Evolutionary conservation across 2,797 vertebrate genomes (phyloP).

Genomic region (Leptatherina wallacei): DNA sequence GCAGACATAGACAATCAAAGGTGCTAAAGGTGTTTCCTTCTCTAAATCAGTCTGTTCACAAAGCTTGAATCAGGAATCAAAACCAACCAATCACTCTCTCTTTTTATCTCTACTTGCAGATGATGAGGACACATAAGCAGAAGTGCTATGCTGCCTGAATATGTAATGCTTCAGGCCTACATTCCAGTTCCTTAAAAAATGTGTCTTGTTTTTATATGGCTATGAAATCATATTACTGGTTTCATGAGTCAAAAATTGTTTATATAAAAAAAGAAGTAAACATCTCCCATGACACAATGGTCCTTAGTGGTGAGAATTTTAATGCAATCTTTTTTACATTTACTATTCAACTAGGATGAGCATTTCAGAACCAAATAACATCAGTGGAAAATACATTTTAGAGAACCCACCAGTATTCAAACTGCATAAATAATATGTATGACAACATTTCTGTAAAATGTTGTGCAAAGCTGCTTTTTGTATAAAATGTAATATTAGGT

Average conservation of each 20-base stretch:
- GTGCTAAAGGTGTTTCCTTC: conserved; percentile 95
- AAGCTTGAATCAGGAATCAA: conserved; percentile 87
- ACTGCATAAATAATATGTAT: background rate
- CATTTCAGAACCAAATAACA: background rate
- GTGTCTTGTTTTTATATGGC: background rate
- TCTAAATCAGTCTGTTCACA: conserved; percentile 73
- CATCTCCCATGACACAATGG: background rate
- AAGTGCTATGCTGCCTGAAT: conserved; percentile 1
- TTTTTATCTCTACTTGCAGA: conserved; percentile 15
- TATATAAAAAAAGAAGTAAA: conserved; percentile 2
- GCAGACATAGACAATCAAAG: conserved; percentile 92
- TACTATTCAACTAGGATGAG: background rate
- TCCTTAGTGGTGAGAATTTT: background rate
- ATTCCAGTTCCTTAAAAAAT: background rate
- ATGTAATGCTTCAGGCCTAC: background rate
- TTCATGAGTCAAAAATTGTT: background rate
- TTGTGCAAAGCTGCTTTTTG: background rate
- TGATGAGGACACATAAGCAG: conserved; percentile 21
- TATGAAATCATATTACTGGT: background rate
- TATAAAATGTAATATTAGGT: background rate
- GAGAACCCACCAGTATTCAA: background rate
- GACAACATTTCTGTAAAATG: background rate
- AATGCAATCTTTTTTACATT: background rate
- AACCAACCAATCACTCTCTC: conserved; percentile 6
- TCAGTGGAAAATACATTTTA: background rate